A percentile compares a stretch with the other conserved stretches of the same genome.
Conservation (phyloP, 2,113 vertebrate species). For the Papio anubis region DNA sequence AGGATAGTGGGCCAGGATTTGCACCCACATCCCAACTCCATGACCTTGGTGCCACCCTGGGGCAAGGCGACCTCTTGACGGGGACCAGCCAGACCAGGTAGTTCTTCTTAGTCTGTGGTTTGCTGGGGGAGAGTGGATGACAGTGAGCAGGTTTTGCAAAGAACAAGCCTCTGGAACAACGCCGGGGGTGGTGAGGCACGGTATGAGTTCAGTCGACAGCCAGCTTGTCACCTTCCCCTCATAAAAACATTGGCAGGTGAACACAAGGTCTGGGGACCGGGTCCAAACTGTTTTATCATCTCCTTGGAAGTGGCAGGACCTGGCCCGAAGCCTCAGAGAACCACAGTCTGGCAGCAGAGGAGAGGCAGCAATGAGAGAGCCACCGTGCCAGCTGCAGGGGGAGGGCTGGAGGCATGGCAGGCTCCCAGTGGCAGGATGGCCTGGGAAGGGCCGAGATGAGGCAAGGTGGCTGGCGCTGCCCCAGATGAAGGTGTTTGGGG, state of each 20-base stretch:
- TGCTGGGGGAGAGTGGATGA: not conserved
- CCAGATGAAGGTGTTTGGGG: not conserved
- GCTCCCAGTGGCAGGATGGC: too few relatives aligned
- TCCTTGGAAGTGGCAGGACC: not conserved
- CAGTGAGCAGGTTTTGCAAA: not conserved
- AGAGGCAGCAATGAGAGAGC: not conserved
- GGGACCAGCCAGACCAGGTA: not conserved
- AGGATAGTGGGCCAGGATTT: not conserved
- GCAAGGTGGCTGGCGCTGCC: not conserved
- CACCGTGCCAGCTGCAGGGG: not conserved
- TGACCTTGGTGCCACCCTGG: accelerated
- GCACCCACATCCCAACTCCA: not conserved
- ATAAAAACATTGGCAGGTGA: not conserved
- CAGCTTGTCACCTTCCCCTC: not conserved
- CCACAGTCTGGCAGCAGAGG: not conserved
- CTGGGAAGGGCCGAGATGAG: accelerated
- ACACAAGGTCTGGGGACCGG: not conserved
- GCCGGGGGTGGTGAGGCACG: accelerated
- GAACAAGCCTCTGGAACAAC: not conserved
- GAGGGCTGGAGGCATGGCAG: not conserved
- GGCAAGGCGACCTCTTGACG: not conserved
- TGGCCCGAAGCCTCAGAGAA: not conserved
- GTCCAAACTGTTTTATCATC: not conserved
- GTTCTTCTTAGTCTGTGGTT: not conserved
- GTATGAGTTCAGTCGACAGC: not conserved